Base-by-base conservation (phyloP, 2,113 vertebrate genomes). In the Bothrops jararaca region DNA sequence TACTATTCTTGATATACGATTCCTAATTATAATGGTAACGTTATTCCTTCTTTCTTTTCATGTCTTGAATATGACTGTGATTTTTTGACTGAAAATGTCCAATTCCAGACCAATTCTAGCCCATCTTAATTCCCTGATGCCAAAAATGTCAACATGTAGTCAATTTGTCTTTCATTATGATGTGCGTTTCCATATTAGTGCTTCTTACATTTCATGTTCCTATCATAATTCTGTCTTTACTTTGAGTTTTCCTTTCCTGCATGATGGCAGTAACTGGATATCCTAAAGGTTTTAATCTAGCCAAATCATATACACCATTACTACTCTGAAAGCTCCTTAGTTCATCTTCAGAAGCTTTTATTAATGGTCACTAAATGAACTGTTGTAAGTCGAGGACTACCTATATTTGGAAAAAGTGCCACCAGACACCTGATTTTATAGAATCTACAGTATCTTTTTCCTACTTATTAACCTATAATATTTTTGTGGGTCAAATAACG, bases 401-500 rank as follows among this genome's bases (percentile, higher is more conserved):
- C 48, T 50, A 50, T 50, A 42, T 42, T 42, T 80, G 34, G 7
- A 39, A 80, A 80, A 80, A 18, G 2, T 42, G 74, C 74, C 6
- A 80, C 18, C 34, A 80, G 7, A 80, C 74, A 42, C 39, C 74
- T 80, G 74, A 80, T 42, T 80, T 80, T 80, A 42, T 42, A 80
- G 34, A 22, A 22, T 80, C 57, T 92, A 64, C 29, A 69, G 29
- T 93, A 54, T 95, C 53, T 0, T 54, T 87, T 89, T 85, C 6
- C 3, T 45, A 48, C 57, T 42, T 18, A 50, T 0, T 93, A 89
- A 93, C 52, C 0, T 93, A 29, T 88, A 93, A 94, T 89, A 10
- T 18, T 24, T 94, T 56, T 91, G 86, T 11, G 1, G 8, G 69
- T 93, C 93, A 96, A 93, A 95, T 93, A 94, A 89, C 48, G 69